phyloP scores from a whole-genome alignment of 2,113 vertebrate genomes.

The Scomber japonicus region DNA sequence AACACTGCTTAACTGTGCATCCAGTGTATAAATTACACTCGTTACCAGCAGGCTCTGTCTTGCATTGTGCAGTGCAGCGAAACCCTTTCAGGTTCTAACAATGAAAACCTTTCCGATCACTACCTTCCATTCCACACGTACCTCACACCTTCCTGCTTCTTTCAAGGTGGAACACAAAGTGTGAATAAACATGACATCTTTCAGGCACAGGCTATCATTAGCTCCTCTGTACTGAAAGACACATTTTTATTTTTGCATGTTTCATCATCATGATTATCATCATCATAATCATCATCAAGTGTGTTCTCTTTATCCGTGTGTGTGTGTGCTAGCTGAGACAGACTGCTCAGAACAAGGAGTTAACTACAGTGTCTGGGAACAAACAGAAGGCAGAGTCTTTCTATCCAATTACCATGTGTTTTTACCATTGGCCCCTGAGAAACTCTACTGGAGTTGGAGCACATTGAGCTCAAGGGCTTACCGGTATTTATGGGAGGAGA shows the following conservation, averaged over 20 bases:
- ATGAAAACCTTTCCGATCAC: neutral
- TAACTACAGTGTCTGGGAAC: constrained; percentile 14
- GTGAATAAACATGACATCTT: neutral
- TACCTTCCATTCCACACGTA: neutral
- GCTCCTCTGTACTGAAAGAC: constrained; percentile 7
- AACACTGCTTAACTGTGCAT: constrained; percentile 2
- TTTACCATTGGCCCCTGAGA: constrained; percentile 26
- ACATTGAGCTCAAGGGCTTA: constrained; percentile 32
- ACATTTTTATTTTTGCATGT: constrained; percentile 11
- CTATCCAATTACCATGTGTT: constrained; percentile 44
- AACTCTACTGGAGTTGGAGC: constrained; percentile 3
- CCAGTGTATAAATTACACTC: constrained; percentile 30
- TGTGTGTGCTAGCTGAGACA: neutral
- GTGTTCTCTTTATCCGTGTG: constrained; percentile 16
- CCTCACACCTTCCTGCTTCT: neutral
- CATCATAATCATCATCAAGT: constrained; percentile 5
- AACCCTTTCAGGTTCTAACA: constrained; percentile 14
- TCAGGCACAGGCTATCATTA: constrained; percentile 23
- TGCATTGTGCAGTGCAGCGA: neutral
- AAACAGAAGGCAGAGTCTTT: constrained; percentile 14
- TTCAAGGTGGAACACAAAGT: neutral
- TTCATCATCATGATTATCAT: constrained; percentile 9
- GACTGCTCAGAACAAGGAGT: constrained; percentile 13
- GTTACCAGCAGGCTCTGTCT: neutral
- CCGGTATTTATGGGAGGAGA: constrained; percentile 17